Evolutionary conservation across 2,113 vertebrate genomes (phyloP).

Genomic region (Calidris pugnax): DNA sequence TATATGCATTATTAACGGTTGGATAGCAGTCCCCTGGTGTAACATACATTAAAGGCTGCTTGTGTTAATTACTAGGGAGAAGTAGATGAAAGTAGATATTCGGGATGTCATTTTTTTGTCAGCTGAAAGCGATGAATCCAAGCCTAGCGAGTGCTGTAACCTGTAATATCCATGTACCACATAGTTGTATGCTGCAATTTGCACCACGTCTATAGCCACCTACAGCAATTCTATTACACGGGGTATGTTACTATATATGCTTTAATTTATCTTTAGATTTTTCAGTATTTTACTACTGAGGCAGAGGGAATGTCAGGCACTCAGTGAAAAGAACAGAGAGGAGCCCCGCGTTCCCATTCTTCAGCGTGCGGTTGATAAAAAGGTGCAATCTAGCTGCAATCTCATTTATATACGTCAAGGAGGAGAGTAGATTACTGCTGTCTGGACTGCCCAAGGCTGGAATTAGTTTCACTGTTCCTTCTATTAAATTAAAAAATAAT

Average conservation of each 20-base stretch:
- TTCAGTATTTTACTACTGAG: not conserved
- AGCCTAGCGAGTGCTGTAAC: not conserved
- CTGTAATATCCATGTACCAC: not conserved
- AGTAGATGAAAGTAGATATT: not conserved
- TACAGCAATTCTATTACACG: not conserved
- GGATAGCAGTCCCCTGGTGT: not conserved
- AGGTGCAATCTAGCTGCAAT: not conserved
- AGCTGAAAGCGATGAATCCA: not conserved
- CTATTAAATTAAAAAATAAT: constrained; percentile 14
- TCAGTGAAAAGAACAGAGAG: not conserved
- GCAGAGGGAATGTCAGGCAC: not conserved
- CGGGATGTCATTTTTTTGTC: not conserved
- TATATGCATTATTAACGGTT: not conserved
- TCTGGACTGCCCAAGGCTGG: not conserved
- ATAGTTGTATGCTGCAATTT: not conserved
- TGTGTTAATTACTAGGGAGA: not conserved
- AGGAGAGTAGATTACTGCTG: not conserved
- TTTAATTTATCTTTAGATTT: not conserved
- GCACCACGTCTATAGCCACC: not conserved
- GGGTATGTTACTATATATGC: not conserved
- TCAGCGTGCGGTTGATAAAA: not conserved
- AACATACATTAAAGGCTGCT: not conserved
- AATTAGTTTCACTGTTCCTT: not conserved
- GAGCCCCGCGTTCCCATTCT: not conserved
- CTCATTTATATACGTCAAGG: not conserved